These are phyloP conservation scores for Corythaeola cristata DNA, from an alignment of 2,113 vertebrate genomes.

Conservation along the genomic window DNA sequence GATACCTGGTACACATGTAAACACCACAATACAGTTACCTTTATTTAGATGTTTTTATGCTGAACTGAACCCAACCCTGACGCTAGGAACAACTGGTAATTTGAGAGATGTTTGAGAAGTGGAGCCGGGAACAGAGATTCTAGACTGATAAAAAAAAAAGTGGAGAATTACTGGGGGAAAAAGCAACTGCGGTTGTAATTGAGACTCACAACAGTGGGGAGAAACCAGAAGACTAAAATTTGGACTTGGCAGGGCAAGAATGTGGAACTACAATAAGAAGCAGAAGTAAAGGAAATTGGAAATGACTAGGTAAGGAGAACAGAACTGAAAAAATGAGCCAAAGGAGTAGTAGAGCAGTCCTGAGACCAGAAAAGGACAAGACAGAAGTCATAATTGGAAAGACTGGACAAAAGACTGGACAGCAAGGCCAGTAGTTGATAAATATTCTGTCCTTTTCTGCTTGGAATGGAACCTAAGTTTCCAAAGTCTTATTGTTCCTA, in stretches of 20 bases:
- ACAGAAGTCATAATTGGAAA: not conserved
- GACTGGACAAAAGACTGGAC: not conserved
- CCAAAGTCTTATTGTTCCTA: not conserved
- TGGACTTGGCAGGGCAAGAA: not conserved
- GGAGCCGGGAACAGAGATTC: not conserved
- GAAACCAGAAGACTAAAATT: not conserved
- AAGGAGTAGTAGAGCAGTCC: not conserved
- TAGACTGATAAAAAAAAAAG: not conserved
- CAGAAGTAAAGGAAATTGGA: not conserved
- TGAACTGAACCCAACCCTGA: not conserved
- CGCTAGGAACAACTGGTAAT: not conserved
- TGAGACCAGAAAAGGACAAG: not conserved
- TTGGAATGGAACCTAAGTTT: not conserved
- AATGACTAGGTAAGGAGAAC: not conserved
- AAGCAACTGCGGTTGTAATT: not conserved
- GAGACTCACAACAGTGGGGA: not conserved
- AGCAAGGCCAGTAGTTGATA: not conserved
- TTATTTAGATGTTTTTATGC: not conserved
- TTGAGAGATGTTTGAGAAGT: not conserved
- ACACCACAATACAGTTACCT: not conserved
- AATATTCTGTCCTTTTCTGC: not conserved
- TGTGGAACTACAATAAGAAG: not conserved
- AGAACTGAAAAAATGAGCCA: not conserved
- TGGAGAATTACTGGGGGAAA: not conserved
- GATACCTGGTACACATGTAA: not conserved